Evolutionary conservation across 1,140 invertebrate genomes (phyloP).

Genomic region (Armadillidium nasatum): DNA sequence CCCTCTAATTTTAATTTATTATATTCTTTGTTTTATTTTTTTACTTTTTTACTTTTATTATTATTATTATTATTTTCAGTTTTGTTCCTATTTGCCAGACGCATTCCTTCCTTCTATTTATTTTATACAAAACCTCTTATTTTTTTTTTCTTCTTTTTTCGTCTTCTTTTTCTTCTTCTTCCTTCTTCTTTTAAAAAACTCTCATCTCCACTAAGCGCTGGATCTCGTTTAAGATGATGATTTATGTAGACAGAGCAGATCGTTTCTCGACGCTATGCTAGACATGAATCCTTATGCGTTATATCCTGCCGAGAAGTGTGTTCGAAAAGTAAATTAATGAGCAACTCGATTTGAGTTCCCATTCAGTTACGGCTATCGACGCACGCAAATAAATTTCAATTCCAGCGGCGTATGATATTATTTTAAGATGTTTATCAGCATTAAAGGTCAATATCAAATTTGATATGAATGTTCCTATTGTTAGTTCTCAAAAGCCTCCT

Average conservation of each 20-base stretch:
- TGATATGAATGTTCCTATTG: constrained; percentile 9
- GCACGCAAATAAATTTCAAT: constrained; percentile 6
- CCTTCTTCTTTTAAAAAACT: not conserved
- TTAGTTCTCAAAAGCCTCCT: constrained; percentile 4
- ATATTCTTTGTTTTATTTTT: not conserved
- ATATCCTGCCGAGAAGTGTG: constrained; percentile 6
- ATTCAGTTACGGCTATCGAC: not conserved
- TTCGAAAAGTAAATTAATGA: not conserved
- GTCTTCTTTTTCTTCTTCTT: not conserved
- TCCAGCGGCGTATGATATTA: constrained; percentile 3
- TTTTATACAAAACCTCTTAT: not conserved
- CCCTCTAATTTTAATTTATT: constrained; percentile 4
- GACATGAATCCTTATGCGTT: constrained; percentile 9
- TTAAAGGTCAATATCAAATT: constrained; percentile 9
- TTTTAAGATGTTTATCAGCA: constrained; percentile 13
- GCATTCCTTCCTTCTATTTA: not conserved
- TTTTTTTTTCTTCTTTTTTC: not conserved
- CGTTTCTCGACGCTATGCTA: not conserved
- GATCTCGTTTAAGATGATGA: constrained; percentile 7
- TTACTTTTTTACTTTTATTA: constrained; percentile 1
- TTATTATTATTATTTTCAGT: not conserved
- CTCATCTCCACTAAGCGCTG: not conserved
- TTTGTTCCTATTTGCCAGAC: no score
- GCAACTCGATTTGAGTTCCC: not conserved
- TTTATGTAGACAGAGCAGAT: constrained; percentile 10